Evolutionary conservation across 2,113 vertebrate species (phyloP).

Genomic region (Myodes glareolus): DNA sequence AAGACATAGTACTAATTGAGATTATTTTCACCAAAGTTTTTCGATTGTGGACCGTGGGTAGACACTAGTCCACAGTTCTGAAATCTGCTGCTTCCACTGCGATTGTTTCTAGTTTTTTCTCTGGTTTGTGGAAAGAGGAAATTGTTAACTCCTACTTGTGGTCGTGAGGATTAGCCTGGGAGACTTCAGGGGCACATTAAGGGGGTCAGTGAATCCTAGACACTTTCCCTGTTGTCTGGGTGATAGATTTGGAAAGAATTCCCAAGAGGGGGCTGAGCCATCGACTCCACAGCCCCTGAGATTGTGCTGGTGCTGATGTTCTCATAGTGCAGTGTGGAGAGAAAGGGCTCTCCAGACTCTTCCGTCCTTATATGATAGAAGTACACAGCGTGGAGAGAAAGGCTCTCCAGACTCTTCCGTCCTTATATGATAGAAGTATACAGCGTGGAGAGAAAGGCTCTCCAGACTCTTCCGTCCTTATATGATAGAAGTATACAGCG

Average conservation of each 20-base stretch:
- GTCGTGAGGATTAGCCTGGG: slow-evolving; percentile 80
- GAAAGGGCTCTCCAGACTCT: neutral
- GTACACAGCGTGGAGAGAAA: neutral
- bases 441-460: neutral
- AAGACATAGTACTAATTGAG: neutral
- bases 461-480: neutral
- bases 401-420: neutral
- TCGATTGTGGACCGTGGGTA: neutral
- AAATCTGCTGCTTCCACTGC: slow-evolving; percentile 54
- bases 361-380: neutral
- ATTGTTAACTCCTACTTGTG: slow-evolving; percentile 84
- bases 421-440: neutral
- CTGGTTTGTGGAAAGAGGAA: slow-evolving; percentile 79
- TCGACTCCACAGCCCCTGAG: slow-evolving; percentile 73
- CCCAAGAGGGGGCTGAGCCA: slow-evolving; percentile 48
- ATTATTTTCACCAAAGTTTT: slow-evolving; percentile 17
- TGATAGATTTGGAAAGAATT: slow-evolving; percentile 82
- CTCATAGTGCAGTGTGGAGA: slow-evolving; percentile 60
- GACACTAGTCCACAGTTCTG: slow-evolving; percentile 26
- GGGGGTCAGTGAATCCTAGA: slow-evolving; percentile 86
- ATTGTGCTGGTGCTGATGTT: slow-evolving; percentile 55
- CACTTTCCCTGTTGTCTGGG: slow-evolving; percentile 84
- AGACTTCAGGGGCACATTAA: slow-evolving; percentile 81
- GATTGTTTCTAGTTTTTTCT: slow-evolving; percentile 73
- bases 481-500: neutral